Evolutionary conservation across 2,888 invertebrate genomes (phyloP).

Genomic region (Proisotoma minuta): DNA sequence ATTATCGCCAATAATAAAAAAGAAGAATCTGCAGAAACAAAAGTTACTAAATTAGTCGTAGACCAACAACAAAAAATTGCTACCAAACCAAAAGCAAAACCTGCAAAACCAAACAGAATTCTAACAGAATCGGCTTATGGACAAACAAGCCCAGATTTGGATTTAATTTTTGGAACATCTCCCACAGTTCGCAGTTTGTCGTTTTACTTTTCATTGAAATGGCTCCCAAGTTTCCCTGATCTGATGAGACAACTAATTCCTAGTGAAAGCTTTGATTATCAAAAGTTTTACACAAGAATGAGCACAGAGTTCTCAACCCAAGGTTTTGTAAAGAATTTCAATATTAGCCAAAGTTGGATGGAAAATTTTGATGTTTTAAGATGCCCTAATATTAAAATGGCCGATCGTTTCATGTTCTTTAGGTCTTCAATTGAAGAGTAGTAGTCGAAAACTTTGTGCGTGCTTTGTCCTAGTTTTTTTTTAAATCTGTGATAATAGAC

Average conservation of each 20-base stretch:
- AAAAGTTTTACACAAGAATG: slow-evolving; percentile 42
- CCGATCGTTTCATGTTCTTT: slow-evolving; percentile 44
- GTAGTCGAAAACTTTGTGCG: neutral
- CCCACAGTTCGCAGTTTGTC: slow-evolving; percentile 35
- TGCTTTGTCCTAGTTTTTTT: neutral
- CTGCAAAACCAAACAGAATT: neutral
- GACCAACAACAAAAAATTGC: no score
- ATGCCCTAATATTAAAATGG: slow-evolving; percentile 38
- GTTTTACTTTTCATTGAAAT: slow-evolving; percentile 45
- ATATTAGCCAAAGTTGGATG: slow-evolving; percentile 37
- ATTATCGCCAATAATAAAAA: neutral
- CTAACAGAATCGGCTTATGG: neutral
- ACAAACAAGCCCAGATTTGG: slow-evolving; percentile 35
- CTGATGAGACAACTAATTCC: slow-evolving; percentile 43
- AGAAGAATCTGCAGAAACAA: neutral
- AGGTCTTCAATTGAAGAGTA: slow-evolving; percentile 36
- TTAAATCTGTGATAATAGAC: slow-evolving; percentile 2
- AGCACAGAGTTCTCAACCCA: slow-evolving; percentile 37
- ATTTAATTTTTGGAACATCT: slow-evolving; percentile 41
- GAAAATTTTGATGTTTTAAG: slow-evolving; percentile 34
- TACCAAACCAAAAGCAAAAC: neutral
- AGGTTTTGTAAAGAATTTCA: slow-evolving; percentile 36
- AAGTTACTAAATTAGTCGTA: no score
- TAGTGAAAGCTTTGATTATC: slow-evolving; percentile 44
- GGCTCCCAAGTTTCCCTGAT: slow-evolving; percentile 43